Evolutionary conservation across 1,140 invertebrate genomes (phyloP).

Genomic region (Papilio aristodemus): DNA sequence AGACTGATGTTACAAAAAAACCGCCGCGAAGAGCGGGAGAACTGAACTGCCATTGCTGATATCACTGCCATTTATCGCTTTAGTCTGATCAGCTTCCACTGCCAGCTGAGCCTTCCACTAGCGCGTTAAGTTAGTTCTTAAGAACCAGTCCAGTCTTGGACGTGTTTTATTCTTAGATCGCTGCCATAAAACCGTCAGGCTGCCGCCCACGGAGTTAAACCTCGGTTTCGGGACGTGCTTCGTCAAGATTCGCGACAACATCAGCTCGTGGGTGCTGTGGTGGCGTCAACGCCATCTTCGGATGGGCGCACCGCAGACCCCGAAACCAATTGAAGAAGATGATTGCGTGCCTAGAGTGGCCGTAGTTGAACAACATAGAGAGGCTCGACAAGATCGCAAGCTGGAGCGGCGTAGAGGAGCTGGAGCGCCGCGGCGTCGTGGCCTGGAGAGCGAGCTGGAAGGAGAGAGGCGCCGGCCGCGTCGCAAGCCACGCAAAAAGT

Average conservation of each 20-base stretch:
- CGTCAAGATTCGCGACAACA: conserved; percentile 74
- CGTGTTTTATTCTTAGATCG: conserved; percentile 45
- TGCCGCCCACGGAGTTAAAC: conserved; percentile 51
- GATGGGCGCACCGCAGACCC: conserved; percentile 78
- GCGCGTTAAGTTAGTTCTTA: conserved; percentile 51
- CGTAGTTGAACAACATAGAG: conserved; percentile 56
- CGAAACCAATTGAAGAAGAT: conserved; percentile 68
- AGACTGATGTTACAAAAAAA: conserved; percentile 45
- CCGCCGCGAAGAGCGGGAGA: conserved; percentile 26
- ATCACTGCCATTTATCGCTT: conserved; percentile 43
- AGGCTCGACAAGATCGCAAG: conserved; percentile 57
- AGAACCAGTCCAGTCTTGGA: conserved; percentile 44
- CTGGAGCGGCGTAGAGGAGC: conserved; percentile 58
- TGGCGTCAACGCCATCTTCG: conserved; percentile 75
- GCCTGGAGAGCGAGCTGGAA: conserved; percentile 68
- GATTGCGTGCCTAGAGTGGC: conserved; percentile 63
- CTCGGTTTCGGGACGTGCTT: conserved; percentile 40
- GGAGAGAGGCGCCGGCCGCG: conserved; percentile 61
- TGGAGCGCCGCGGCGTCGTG: conserved; percentile 61
- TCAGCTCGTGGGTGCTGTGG: conserved; percentile 76
- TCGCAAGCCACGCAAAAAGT: conserved; percentile 61
- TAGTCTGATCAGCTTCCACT: conserved; percentile 57
- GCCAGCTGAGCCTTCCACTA: conserved; percentile 62
- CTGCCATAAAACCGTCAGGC: conserved; percentile 42
- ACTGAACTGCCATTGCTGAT: conserved; percentile 48